Evolutionary conservation across 2,113 vertebrate genomes (phyloP), one percentile per base, ranked within the genome.

Genomic region (Pedionomus torquatus): DNA sequence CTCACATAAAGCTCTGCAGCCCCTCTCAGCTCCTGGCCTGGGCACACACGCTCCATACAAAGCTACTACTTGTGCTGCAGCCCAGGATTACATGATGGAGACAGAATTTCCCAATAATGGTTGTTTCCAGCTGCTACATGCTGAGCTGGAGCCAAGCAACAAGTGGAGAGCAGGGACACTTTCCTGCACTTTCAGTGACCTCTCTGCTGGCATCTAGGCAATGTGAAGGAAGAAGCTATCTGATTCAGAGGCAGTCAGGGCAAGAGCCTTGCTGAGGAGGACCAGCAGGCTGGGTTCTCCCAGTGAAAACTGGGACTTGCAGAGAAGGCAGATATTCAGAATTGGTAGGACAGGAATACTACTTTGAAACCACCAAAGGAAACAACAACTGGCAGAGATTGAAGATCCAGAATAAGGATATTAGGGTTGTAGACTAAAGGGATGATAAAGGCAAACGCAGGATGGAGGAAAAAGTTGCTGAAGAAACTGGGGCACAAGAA

Each of bases 181-280:
- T 79, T 26, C 28, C 63, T 95, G 93, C 82, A 90, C 92, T 95
- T 85, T 87, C 75, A 19, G 63, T 96, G 95, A 95, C 87, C 95
- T 90, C 90, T 87, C 70, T 88, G 52, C 58, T 95, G 92, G 92
- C 90, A 93, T 94, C 44, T 31, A 61, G 89, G 78, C 84, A 61
- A 24, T 41, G 52, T 12, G 74, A 87, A 82, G 64, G 72, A 95
- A 87, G 69, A 75, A 87, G 72, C 21, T 17, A 5, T 74, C 61
- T 54, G 41, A 63, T 83, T 79, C 74, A 93, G 75, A 65, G 21
- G 85, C 83, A 88, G 87, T 9, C 14, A 5, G 57, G 21, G 19
- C 48, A 80, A 74, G 68, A 83, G 51, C 65, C 48, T 75, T 84
- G 41, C 23, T 85, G 30, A 55, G 51, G 44, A 93, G 70, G 75